A percentile compares a stretch with the other conserved stretches of the same genome.
phyloP scores from a whole-genome alignment of 2,888 invertebrate species.

The Psococerastis gibbosa region DNA sequence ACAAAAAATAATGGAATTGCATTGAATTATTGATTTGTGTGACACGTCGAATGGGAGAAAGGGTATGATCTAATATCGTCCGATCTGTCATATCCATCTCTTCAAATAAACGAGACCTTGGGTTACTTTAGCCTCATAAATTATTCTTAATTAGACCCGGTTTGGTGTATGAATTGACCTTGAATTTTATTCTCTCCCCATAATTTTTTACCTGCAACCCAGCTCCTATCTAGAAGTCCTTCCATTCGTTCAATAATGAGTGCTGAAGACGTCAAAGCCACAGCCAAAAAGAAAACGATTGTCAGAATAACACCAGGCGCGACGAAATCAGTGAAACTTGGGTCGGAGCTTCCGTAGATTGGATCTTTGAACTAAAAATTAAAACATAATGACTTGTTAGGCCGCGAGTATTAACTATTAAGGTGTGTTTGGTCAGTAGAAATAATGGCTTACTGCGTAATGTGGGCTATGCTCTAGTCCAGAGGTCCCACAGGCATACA shows the following conservation, averaged over 20 bases:
- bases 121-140: too few species aligned
- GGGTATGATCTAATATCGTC: too few species aligned
- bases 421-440: background rate
- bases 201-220: constrained; percentile 67
- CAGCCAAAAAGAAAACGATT: constrained; percentile 94
- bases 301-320: constrained; percentile 89
- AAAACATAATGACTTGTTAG: constrained; percentile 17
- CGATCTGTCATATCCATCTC: too few species aligned
- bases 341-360: constrained; percentile 72
- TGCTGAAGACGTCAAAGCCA: constrained; percentile 81
- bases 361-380: constrained; percentile 53
- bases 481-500: too few species aligned
- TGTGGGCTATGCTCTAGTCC: background rate
- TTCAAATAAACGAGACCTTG: too few species aligned
- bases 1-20: too few species aligned
- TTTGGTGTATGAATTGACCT: too few species aligned
- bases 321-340: constrained; percentile 89
- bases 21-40: too few species aligned
- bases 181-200: too few species aligned
- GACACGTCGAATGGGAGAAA: too few species aligned
- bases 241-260: constrained; percentile 81
- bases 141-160: too few species aligned
- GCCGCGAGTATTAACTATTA: too few species aligned
- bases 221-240: constrained; percentile 76
- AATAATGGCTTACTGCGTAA: background rate